Evolutionary conservation across 1,140 invertebrate genomes (phyloP).

Genomic region (Spodoptera frugiperda): DNA sequence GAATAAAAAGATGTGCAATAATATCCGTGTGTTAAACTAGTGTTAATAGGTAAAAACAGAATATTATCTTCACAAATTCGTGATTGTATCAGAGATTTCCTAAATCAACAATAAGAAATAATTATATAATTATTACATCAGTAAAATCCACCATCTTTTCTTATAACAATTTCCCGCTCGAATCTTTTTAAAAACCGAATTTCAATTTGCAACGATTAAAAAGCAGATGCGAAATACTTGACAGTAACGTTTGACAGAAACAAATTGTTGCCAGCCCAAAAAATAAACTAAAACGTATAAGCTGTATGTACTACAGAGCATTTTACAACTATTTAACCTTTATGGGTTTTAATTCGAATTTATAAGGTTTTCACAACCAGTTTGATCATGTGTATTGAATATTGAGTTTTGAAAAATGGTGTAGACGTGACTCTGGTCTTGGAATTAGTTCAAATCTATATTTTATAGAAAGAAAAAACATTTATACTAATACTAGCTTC

Average conservation of each 20-base stretch:
- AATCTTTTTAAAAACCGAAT: constrained; percentile 44
- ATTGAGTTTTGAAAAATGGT: background rate
- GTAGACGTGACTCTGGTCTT: constrained; percentile 1
- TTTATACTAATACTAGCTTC: too few species aligned
- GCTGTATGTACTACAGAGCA: constrained; percentile 46
- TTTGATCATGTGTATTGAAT: constrained; percentile 5
- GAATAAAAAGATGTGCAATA: too few species aligned
- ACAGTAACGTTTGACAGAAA: constrained; percentile 22
- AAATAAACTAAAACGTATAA: constrained; percentile 32
- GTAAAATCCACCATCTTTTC: constrained; percentile 15
- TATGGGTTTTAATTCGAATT: constrained; percentile 56
- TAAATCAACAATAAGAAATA: too few species aligned
- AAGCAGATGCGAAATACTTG: constrained; percentile 47
- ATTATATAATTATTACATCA: too few species aligned
- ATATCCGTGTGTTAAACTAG: too few species aligned
- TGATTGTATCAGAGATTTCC: too few species aligned
- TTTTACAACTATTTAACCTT: constrained; percentile 63
- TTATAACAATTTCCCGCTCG: background rate
- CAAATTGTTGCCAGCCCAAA: constrained; percentile 20
- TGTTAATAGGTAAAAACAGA: too few species aligned
- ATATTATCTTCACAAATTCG: too few species aligned
- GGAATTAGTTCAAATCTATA: constrained; percentile 10
- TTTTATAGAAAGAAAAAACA: too few species aligned
- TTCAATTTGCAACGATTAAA: constrained; percentile 45
- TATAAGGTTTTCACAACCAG: constrained; percentile 47